Evolutionary conservation across 2,797 vertebrate species (phyloP).

Genomic region (Catostomus latipinnis): DNA sequence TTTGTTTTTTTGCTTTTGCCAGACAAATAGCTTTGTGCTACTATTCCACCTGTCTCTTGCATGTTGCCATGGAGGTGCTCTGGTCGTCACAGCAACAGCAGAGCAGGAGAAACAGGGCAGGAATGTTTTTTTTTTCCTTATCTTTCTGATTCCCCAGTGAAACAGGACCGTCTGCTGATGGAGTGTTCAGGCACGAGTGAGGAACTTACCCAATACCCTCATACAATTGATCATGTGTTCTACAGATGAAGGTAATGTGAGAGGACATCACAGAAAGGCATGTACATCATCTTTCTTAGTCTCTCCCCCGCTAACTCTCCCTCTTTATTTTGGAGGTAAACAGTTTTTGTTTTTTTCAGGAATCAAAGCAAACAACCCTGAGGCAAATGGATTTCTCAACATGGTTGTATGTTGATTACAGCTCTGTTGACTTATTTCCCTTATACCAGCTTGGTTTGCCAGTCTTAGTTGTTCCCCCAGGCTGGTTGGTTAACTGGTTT

Average conservation of each 20-base stretch:
- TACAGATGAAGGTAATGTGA: constrained; percentile 4
- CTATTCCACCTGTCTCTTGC: constrained; percentile 85
- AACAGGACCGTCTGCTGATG: constrained; percentile 72
- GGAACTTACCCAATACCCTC: constrained; percentile 65
- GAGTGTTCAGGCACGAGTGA: constrained; percentile 77
- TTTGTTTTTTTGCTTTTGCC: constrained; percentile 69
- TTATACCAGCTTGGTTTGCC: no score
- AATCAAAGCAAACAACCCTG: no score
- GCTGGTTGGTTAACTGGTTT: no score
- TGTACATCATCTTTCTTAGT: constrained; percentile 3
- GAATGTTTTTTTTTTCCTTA: constrained; percentile 68
- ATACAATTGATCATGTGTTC: constrained; percentile 6
- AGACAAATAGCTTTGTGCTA: constrained; percentile 87
- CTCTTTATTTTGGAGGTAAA: neutral
- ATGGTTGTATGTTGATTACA: no score
- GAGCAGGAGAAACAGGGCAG: constrained; percentile 86
- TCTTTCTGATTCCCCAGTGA: constrained; percentile 25
- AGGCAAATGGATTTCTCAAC: neutral
- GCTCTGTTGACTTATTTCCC: no score
- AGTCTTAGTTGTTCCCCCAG: no score
- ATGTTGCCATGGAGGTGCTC: constrained; percentile 88
- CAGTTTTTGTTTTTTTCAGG: no score
- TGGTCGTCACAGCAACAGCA: constrained; percentile 85
- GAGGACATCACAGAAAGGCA: constrained; percentile 1
- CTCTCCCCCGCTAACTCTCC: neutral